phyloP scores from a whole-genome alignment of 2,113 vertebrate genomes.

The Scortum barcoo region DNA sequence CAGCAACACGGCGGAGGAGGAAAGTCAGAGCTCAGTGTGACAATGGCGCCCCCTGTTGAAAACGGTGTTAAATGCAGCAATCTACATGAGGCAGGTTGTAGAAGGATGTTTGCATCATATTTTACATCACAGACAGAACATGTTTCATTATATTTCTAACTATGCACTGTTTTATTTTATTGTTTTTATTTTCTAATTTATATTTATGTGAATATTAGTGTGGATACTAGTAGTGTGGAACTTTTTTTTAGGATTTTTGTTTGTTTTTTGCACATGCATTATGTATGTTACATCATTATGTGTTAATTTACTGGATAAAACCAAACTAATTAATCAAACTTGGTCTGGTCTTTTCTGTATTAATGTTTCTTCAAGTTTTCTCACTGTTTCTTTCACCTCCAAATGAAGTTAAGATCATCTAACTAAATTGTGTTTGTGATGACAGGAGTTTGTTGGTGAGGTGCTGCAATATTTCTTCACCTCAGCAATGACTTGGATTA shows the following conservation, averaged over 20 bases:
- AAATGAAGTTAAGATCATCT: background rate
- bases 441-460: background rate
- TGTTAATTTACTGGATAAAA: background rate
- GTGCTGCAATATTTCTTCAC: background rate
- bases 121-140: background rate
- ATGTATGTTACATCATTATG: background rate
- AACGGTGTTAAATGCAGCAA: fast-evolving
- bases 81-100: background rate
- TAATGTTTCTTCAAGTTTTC: background rate
- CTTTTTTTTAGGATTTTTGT: background rate
- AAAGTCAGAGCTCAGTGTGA: background rate
- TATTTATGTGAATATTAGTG: background rate
- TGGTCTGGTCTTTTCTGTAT: background rate
- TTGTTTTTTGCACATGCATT: background rate
- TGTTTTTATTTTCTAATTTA: background rate
- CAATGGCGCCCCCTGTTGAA: slow-evolving; percentile 67
- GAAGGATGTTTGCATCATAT: background rate
- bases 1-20: slow-evolving; percentile 37
- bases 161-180: background rate
- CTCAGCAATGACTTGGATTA: background rate
- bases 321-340: background rate
- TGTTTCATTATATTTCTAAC: background rate
- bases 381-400: background rate
- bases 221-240: no score
- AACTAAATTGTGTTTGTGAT: no score